phyloP scores from a whole-genome alignment of 2,113 vertebrate species.

The Platysteira castanea region DNA sequence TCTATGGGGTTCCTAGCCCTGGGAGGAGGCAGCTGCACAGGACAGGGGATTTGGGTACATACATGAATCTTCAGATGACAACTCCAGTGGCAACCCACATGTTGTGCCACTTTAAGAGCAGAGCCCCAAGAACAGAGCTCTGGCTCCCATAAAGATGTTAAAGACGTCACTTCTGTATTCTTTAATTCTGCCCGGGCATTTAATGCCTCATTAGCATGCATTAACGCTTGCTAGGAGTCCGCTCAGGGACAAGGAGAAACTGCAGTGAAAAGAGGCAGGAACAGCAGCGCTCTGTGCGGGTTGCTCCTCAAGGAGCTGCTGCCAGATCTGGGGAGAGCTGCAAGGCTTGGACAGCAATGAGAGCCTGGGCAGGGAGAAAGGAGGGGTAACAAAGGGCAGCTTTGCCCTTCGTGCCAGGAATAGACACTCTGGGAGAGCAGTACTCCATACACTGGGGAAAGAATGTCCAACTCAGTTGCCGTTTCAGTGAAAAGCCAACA shows the following conservation, averaged over 20 bases:
- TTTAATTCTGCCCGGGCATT: constrained; percentile 17
- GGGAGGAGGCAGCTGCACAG: not conserved
- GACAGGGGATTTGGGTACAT: fast-evolving
- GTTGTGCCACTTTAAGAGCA: not conserved
- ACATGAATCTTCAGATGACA: not conserved
- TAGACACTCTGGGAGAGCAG: not conserved
- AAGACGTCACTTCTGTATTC: not conserved
- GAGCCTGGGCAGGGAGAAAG: not conserved
- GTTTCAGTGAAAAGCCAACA: not conserved
- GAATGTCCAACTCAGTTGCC: not conserved
- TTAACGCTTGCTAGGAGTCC: not conserved
- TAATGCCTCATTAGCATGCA: constrained; percentile 60
- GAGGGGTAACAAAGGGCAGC: not conserved
- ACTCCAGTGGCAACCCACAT: fast-evolving
- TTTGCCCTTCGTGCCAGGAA: not conserved
- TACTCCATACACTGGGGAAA: fast-evolving
- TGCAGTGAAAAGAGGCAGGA: constrained; percentile 26
- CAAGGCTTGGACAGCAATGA: not conserved
- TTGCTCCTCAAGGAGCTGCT: not conserved
- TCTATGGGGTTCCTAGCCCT: fast-evolving
- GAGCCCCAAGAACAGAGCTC: not conserved
- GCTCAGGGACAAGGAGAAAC: not conserved
- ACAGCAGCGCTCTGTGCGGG: constrained; percentile 6
- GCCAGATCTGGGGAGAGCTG: constrained; percentile 20
- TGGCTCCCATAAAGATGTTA: not conserved